Base-by-base conservation (phyloP, 1,140 invertebrate genomes). In the Anadara kagoshimensis region DNA sequence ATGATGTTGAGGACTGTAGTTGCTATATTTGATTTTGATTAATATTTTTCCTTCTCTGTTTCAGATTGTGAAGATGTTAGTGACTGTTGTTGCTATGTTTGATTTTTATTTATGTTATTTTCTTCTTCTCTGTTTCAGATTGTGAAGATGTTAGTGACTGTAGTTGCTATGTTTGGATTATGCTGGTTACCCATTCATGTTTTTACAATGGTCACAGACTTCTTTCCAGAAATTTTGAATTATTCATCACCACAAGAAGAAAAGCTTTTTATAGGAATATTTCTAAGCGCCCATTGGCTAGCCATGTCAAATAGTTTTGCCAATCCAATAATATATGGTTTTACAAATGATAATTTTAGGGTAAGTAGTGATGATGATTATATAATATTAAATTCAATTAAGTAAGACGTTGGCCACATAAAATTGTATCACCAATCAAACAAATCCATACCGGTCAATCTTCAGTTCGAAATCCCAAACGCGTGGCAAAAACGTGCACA, bases 261-360 rank as follows among this genome's bases (percentile, higher is more conserved):
- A 56, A 64, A 61, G n/a, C 24, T 76, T 8, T 53, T 81, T 12
- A 71, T 78, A 14, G 74, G 65, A 0, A 24, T 84, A 14, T 87
- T 83, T 67, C 81, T 80, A 44, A 54, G 72, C 22, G 83, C 88
- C 66, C 90, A 92, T 75, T 92, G 90, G 90, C 80, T 91, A 4
- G 90, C 91, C 61, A 91, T 91, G 88, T 89, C 93, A 1, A 96
- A 95, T 87, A 94, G 94, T 8, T 95, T 94, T 22, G 92, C 96
- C 78, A 97, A 97, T 87, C 95, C 95, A 0, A 92, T 97, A 54
- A 93, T 97, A 8, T 97, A 96, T 86, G 95, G 95, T 83, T 92
- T 95, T 79, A 94, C 96, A 92, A 95, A 94, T 26, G 92, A 93
- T 36, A 95, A 95, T 86, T 96, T 97, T 85, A 92, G 95, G 80